Percentiles rank a stretch among this genome's conserved stretches.
phyloP scores from a whole-genome alignment of 2,888 invertebrate species.

The Aphodius sticticus region DNA sequence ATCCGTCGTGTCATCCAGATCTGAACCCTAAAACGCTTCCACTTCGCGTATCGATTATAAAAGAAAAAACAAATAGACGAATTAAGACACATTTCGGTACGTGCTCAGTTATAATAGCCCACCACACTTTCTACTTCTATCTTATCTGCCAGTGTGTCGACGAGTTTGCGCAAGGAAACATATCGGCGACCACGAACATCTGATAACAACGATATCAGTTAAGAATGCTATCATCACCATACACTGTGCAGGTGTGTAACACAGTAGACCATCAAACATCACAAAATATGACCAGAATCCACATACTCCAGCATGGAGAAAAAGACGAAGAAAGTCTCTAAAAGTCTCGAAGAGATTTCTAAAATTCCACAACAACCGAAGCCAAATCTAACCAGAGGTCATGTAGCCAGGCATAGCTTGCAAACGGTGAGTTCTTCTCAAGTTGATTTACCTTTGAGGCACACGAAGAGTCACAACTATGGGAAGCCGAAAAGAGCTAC shows the following conservation, averaged over 20 bases:
- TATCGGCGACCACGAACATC: not conserved
- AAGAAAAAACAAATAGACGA: not conserved
- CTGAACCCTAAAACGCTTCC: not conserved
- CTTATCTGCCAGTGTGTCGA: conserved; percentile 6
- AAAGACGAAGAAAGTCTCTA: conserved; percentile 27
- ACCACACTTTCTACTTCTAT: not conserved
- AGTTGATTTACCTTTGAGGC: conserved; percentile 38
- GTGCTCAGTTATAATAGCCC: not conserved
- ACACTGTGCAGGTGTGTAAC: not conserved
- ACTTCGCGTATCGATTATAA: not conserved
- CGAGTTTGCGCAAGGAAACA: not conserved
- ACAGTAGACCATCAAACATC: not conserved
- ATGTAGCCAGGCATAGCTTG: conserved; percentile 26
- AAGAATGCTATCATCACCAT: not conserved
- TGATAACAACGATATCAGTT: conserved; percentile 19
- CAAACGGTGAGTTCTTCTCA: not conserved
- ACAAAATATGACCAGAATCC: not conserved
- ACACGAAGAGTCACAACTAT: conserved; percentile 44
- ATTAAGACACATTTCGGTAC: not conserved
- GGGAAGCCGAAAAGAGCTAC: conserved; percentile 37
- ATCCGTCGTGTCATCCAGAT: not conserved
- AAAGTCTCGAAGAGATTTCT: conserved; percentile 34
- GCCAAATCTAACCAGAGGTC: conserved; percentile 17
- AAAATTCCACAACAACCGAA: conserved; percentile 22
- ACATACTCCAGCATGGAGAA: not conserved